Evolutionary conservation across 2,797 vertebrate genomes (phyloP), one percentile per base, ranked within the genome.

Genomic region (Syndactyla subalaris): DNA sequence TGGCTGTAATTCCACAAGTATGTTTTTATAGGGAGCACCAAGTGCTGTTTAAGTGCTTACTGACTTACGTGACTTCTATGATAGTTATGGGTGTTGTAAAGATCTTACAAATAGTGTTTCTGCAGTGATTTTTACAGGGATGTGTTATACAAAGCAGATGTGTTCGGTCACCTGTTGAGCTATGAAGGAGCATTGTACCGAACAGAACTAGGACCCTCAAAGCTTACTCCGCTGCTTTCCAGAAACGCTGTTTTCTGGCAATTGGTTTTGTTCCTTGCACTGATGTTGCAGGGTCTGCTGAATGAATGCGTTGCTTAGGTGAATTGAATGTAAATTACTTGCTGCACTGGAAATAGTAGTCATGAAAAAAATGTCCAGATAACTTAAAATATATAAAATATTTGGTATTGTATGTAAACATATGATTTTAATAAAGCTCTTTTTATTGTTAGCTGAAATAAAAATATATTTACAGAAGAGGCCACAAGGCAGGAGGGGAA

Each of bases 401-500:
- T 38, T 92, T 89, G 29, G 20, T 95, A 51, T 9, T 51, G 10
- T 78, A 20, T 3, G 10, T 78, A 83, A 94, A 77, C 90, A 93
- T 91, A 66, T 97, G 85, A 87, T 95, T 97, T 97, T 95, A 95
- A 96, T 96, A 94, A 54, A 93, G 78, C 27, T 68, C n/a, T 85
- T 97, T 95, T 90, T 95, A 72, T 66, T 94, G 82, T 73, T 93
- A 94, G 52, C 27, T 91, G 24, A 88, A 94, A 85, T 93, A 95
- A 96, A 96, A 96, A 92, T 90, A 4, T 95, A 89, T 96, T 97
- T 97, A 93, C 75, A 81, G 85, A 91, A 63, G 78, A 96, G 92
- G 66, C 73, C 89, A 89, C 73, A 84, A 80, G 79, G 76, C 8
- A 45, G 24, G 10, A 87, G 38, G 38, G 16, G 62, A 79, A 57